Evolutionary conservation across 1,140 invertebrate species (phyloP).

Genomic region (Drosophila melanogaster): DNA sequence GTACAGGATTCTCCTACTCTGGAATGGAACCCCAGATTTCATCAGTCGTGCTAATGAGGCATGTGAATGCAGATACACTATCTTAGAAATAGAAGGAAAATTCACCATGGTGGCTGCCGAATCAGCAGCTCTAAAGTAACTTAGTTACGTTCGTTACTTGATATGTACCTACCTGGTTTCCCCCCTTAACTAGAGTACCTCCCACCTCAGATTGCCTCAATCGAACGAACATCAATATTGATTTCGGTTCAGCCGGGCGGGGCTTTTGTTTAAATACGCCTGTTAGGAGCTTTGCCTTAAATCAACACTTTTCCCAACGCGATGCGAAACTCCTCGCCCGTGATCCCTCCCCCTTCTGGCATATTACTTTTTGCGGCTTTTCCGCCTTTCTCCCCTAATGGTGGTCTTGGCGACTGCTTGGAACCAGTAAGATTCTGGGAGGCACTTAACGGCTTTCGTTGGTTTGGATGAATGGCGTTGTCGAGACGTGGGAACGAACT

Average conservation of each 20-base stretch:
- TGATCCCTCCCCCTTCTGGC: conserved; percentile 7
- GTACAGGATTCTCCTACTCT: no score
- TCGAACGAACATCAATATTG: conserved; percentile 64
- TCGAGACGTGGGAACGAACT: conserved; percentile 40
- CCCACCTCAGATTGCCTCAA: conserved; percentile 5
- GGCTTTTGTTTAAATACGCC: conserved; percentile 63
- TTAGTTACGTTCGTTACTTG: conserved; percentile 4
- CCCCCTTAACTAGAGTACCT: no score
- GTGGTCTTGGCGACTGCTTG: conserved; percentile 10
- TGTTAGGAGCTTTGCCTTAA: conserved; percentile 33
- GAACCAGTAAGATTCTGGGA: conserved; percentile 22
- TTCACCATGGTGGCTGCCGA: background rate
- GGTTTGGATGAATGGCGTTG: conserved; percentile 41
- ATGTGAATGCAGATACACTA: background rate
- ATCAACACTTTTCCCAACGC: conserved; percentile 46
- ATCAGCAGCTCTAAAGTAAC: background rate
- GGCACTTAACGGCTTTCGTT: conserved; percentile 68
- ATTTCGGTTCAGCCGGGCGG: conserved; percentile 47
- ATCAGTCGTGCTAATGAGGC: background rate
- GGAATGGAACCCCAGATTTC: background rate
- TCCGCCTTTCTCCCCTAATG: conserved; percentile 33
- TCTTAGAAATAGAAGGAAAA: background rate
- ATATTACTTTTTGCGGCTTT: conserved; percentile 65
- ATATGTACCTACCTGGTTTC: background rate
- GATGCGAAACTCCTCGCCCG: background rate